Evolutionary conservation across 1,140 invertebrate genomes (phyloP).

Genomic region (Laupala kohalensis): DNA sequence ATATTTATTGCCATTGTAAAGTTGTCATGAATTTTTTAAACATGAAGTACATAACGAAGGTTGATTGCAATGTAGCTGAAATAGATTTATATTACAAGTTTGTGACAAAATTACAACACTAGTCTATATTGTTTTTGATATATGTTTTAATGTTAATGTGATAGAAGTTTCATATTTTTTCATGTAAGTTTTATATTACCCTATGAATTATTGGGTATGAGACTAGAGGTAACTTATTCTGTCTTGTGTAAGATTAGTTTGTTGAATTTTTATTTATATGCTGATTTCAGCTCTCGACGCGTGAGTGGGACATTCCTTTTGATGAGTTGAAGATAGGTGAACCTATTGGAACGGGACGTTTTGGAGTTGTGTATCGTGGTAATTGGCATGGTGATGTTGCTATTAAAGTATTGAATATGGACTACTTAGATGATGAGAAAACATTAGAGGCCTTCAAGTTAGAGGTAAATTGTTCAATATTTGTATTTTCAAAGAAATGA

Average conservation of each 20-base stretch:
- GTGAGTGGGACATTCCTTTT: conserved; percentile 96
- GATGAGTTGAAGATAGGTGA: conserved; percentile 82
- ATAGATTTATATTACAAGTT: too few relatives aligned
- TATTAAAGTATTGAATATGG: conserved; percentile 93
- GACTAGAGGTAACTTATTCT: background rate
- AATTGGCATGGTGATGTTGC: conserved; percentile 98
- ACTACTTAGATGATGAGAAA: conserved; percentile 80
- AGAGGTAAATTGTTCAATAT: conserved; percentile 43
- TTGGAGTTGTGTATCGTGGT: conserved; percentile 88
- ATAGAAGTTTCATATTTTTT: too few relatives aligned
- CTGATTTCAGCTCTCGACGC: conserved; percentile 59
- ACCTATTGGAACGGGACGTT: conserved; percentile 77
- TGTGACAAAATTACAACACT: too few relatives aligned
- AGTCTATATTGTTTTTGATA: too few relatives aligned
- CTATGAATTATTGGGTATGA: too few relatives aligned
- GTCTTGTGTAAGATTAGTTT: conserved; percentile 10
- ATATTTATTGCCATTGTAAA: too few relatives aligned
- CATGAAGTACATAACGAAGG: too few relatives aligned
- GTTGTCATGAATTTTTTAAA: too few relatives aligned
- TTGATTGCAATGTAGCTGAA: too few relatives aligned
- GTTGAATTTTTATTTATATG: conserved; percentile 13
- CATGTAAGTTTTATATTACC: too few relatives aligned
- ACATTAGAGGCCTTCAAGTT: conserved; percentile 88
- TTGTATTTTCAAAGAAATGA: background rate
- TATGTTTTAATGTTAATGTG: too few relatives aligned